phyloP scores from a whole-genome alignment of 2,113 vertebrate species.

The Meleagris gallopavo region DNA sequence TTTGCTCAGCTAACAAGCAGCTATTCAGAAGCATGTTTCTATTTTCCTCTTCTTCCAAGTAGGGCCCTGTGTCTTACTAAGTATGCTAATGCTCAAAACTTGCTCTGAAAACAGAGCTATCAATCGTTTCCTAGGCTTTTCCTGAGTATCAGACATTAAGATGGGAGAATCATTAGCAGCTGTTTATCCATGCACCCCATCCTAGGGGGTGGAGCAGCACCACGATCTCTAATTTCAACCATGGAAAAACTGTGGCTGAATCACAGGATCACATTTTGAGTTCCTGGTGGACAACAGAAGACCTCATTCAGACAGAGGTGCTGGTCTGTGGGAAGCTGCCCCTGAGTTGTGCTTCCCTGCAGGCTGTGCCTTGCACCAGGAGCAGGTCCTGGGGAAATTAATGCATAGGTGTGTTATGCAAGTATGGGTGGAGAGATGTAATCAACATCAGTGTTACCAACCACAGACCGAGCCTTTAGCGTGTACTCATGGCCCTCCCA shows the following conservation, averaged over 20 bases:
- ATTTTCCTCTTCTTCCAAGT: neutral
- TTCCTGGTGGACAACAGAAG: neutral
- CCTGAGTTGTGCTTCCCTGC: neutral
- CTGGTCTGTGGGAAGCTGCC: neutral
- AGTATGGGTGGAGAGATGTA: neutral
- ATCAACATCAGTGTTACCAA: fast-evolving
- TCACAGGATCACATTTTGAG: neutral
- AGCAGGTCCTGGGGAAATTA: neutral
- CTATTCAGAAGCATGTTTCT: neutral
- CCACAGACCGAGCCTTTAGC: neutral
- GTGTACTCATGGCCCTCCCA: neutral
- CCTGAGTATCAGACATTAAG: neutral
- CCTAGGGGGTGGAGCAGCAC: neutral
- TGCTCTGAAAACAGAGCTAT: neutral
- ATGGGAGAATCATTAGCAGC: neutral
- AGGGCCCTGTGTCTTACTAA: neutral
- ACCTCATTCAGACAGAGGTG: neutral
- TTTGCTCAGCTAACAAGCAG: neutral
- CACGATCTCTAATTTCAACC: neutral
- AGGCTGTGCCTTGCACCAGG: neutral
- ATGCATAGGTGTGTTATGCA: neutral
- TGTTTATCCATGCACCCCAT: neutral
- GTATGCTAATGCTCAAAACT: neutral
- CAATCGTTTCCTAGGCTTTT: neutral
- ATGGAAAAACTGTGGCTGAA: neutral